Conservation (phyloP, 2,797 vertebrate species). For the Muscicapa comitata region DNA sequence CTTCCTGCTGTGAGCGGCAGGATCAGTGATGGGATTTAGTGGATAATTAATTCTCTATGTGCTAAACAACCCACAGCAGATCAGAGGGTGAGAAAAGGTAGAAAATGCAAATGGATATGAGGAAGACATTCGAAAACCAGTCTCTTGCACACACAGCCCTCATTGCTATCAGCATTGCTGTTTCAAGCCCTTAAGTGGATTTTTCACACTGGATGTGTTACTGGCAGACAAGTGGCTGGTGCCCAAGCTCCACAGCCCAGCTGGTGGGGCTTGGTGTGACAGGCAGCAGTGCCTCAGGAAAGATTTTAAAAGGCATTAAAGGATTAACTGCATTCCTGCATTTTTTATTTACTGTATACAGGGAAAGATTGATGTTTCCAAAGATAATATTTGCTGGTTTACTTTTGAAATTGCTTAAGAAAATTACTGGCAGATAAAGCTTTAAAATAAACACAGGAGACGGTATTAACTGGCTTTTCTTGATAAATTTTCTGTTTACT, state of each 20-base stretch:
- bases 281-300: neutral
- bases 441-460: neutral
- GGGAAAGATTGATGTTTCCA: neutral
- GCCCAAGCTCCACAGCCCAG: neutral
- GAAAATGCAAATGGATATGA: neutral
- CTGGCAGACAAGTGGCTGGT: neutral
- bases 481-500: neutral
- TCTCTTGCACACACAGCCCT: too few relatives aligned
- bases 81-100: neutral
- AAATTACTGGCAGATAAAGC: neutral
- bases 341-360: neutral
- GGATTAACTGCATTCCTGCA: neutral
- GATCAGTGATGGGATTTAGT: accelerated
- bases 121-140: neutral
- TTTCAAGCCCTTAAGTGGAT: neutral
- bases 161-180: accelerated
- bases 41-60: neutral
- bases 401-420: neutral
- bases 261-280: neutral
- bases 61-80: neutral
- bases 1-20: neutral
- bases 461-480: neutral
- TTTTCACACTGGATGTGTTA: neutral
- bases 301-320: neutral
- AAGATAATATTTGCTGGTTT: neutral